Base-by-base conservation (phyloP, 2,797 vertebrate species). In the Carapus acus region DNA sequence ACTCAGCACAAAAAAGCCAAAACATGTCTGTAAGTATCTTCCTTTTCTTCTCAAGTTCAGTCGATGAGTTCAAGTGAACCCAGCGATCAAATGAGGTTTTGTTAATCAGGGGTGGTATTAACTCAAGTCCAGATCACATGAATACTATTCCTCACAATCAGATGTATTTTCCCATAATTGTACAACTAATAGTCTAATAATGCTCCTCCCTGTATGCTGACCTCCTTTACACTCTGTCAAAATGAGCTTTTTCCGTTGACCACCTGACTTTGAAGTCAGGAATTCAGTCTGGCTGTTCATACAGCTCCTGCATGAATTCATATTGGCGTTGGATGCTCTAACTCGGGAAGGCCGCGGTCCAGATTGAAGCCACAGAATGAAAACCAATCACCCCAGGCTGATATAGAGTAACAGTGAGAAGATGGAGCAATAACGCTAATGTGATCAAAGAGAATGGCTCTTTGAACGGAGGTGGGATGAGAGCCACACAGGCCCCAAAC, bases 341-440 rank as follows among this genome's bases (percentile, higher is more conserved):
- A 52, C 69, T 69, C 24, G 40, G 64, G 60, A 74, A 60, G 78
- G 71, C 69, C 67, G 74, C 13, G 73, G 71, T 78, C 80, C 77
- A 79, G 82, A 77, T 78, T 81, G 79, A 75, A 81, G 74, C 76
- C 67, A 56, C 67, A 65, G 76, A 82, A 79, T 79, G 73, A 84
- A 82, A 85, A 83, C 77, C 78, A 81, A 78, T 81, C 69, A 81
- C 83, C 83, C 70, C 9, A 64, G 79, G 86, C 83, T 77, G 77
- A 83, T 83, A 78, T 80, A 75, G 83, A 82, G 83, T 77, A 83
- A 65, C 81, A 77, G 77, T 39, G 60, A 72, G 73, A 80, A 84
- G 81, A 82, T 76, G 44, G 76, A 86, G 87, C 87, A 87, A 88
- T 90, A 89, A 87, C 65, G 58, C 79, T 88, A 88, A 89, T 89